Evolutionary conservation across 2,797 vertebrate species (phyloP), one percentile per base, ranked within the genome.

Genomic region (Lagocephalus sceleratus): DNA sequence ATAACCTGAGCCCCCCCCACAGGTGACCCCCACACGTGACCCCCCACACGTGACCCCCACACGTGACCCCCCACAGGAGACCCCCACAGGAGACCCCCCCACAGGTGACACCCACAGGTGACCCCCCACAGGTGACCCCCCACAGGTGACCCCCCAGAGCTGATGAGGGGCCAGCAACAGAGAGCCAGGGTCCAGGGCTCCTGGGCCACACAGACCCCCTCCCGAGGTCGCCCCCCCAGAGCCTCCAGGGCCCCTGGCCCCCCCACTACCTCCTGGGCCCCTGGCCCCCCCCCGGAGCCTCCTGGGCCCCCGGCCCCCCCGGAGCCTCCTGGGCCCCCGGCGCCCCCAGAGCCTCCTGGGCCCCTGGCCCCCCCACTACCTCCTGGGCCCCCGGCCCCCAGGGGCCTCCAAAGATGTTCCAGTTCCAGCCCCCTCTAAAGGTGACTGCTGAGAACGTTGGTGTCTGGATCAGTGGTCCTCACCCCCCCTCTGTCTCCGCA

Each of bases 141-240:
- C 7, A n/a, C 16, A 42, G 49, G 57, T 71, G 68, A n/a, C 32
- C 2, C 3, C 32, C 40, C 7, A n/a, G 5, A 42, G 49, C n/a
- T 60, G 40, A 88, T 97, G 96, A 88, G 91, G 2, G 92, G 94
- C 64, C 90, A 94, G 75, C 91, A 95, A 46, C 91, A 76, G 60
- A 89, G 88, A 63, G 87, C 90, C 29, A 89, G 95, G 42, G 94
- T 97, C 61, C 96, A 97, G 85, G 95, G 95, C 20, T 94, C 87
- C 51, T 98, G 95, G 96, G 94, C 96, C 20, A 85, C 81, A 81
- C 83, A 55, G 7, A 21, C 66, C 51, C 6, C 32, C 78, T 35
- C n/a, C n/a, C n/a, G n/a, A n/a, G n/a, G n/a, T n/a, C n/a, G n/a
- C n/a, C n/a, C n/a, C n/a, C n/a, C n/a, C n/a, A n/a, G n/a, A n/a